Evolutionary conservation across 2,113 vertebrate genomes (phyloP).

Genomic region (Ailurus styani): DNA sequence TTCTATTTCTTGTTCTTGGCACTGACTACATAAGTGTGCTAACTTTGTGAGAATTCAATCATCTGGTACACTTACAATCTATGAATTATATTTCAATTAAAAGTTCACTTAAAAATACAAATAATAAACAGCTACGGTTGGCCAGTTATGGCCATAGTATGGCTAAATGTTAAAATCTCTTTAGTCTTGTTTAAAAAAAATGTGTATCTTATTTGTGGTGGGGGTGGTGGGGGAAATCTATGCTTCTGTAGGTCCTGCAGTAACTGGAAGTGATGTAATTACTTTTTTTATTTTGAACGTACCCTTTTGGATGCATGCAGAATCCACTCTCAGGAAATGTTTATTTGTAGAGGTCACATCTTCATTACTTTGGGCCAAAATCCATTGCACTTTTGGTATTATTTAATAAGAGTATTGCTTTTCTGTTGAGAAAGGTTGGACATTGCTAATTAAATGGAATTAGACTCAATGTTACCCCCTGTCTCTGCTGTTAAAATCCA

Average conservation of each 20-base stretch:
- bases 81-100: background rate
- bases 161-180: background rate
- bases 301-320: background rate
- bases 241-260: background rate
- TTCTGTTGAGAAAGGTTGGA: constrained; percentile 42
- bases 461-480: constrained; percentile 17
- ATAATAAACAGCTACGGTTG: background rate
- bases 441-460: constrained; percentile 57
- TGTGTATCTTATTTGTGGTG: background rate
- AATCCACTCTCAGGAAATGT: background rate
- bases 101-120: background rate
- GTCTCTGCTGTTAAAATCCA: constrained; percentile 54
- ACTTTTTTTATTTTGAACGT: constrained; percentile 12
- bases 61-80: background rate
- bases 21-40: background rate
- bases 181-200: background rate
- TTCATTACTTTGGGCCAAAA: constrained; percentile 61
- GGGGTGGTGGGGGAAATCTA: background rate
- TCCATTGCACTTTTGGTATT: constrained; percentile 56
- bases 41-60: background rate
- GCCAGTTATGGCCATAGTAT: background rate
- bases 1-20: background rate
- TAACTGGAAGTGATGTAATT: background rate
- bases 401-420: constrained; percentile 67
- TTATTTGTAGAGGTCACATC: constrained; percentile 52